These are phyloP conservation scores for Halotydeus destructor DNA, from an alignment of 1,140 invertebrate species.

Conservation along the genomic window DNA sequence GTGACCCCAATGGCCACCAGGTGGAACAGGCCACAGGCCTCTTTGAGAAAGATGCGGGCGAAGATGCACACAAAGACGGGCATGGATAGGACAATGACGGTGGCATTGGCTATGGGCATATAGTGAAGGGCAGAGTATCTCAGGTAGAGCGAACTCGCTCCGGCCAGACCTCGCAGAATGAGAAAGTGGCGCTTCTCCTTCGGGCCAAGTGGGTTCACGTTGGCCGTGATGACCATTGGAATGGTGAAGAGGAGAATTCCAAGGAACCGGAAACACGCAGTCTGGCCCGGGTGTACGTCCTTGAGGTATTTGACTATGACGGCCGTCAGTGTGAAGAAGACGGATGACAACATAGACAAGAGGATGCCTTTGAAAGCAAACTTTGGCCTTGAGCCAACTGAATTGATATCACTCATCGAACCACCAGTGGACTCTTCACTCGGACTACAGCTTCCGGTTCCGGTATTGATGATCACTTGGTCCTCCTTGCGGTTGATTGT, in stretches of 20 bases:
- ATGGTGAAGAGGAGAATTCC: conserved; percentile 53
- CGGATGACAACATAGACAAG: conserved; percentile 32
- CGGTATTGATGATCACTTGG: too few relatives aligned
- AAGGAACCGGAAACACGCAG: conserved; percentile 55
- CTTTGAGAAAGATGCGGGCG: conserved; percentile 31
- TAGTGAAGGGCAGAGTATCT: conserved; percentile 39
- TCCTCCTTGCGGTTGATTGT: too few relatives aligned
- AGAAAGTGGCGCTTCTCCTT: conserved; percentile 33
- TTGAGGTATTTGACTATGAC: conserved; percentile 52
- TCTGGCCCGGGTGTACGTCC: conserved; percentile 56
- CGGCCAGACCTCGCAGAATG: conserved; percentile 15
- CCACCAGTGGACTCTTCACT: too few relatives aligned
- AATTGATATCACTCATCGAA: too few relatives aligned
- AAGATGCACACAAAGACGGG: conserved; percentile 33
- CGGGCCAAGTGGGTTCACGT: conserved; percentile 46
- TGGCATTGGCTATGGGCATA: conserved; percentile 33
- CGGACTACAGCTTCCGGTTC: too few relatives aligned
- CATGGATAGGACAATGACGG: conserved; percentile 35
- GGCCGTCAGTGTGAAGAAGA: conserved; percentile 68
- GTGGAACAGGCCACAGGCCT: conserved; percentile 33
- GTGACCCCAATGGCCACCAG: conserved; percentile 29
- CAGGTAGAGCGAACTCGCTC: conserved; percentile 21
- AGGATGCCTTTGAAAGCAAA: not conserved
- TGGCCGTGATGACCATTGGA: conserved; percentile 53
- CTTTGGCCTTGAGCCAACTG: too few relatives aligned